These are phyloP conservation scores for Elephas maximus DNA, from an alignment of 2,113 vertebrate genomes.

Conservation along the genomic window DNA sequence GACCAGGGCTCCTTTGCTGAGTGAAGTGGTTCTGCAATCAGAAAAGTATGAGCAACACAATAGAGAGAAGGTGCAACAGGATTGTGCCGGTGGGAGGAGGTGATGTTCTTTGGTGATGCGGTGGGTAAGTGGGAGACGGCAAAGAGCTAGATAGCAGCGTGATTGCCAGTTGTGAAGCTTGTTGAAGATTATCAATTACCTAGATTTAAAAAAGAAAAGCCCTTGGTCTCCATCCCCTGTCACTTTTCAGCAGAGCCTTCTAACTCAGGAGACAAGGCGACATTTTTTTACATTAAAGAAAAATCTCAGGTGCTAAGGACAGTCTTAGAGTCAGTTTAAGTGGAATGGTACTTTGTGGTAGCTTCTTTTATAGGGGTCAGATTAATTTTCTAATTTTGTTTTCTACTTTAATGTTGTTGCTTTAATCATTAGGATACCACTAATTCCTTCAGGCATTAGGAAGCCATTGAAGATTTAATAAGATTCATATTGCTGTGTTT, in stretches of 20 bases:
- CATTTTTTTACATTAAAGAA: background rate
- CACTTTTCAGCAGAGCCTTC: conserved; percentile 26
- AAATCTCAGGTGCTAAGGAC: conserved; percentile 1
- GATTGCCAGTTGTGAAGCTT: background rate
- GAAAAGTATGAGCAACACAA: conserved; percentile 7
- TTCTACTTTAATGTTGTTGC: conserved; percentile 81
- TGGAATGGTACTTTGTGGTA: conserved; percentile 53
- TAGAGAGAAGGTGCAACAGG: conserved; percentile 18
- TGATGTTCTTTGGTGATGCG: background rate
- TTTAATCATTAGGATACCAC: conserved; percentile 83
- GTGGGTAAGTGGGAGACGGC: background rate
- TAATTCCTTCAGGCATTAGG: conserved; percentile 81
- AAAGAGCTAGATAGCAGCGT: background rate
- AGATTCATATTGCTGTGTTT: conserved; percentile 80
- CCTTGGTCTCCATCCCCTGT: background rate
- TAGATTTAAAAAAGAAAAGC: conserved; percentile 31
- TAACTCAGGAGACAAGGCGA: background rate
- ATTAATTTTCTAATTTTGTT: conserved; percentile 78
- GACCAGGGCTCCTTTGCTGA: background rate
- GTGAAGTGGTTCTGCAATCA: background rate
- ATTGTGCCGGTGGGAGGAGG: background rate
- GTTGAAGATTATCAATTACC: conserved; percentile 60
- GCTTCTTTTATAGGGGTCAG: conserved; percentile 69
- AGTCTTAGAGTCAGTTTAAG: conserved; percentile 11
- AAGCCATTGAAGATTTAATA: conserved; percentile 83